A percentile compares a stretch with the other conserved stretches of the same genome.
These are phyloP conservation scores for Trichonephila inaurata DNA, from an alignment of 1,140 invertebrate species.

Conservation along the genomic window DNA sequence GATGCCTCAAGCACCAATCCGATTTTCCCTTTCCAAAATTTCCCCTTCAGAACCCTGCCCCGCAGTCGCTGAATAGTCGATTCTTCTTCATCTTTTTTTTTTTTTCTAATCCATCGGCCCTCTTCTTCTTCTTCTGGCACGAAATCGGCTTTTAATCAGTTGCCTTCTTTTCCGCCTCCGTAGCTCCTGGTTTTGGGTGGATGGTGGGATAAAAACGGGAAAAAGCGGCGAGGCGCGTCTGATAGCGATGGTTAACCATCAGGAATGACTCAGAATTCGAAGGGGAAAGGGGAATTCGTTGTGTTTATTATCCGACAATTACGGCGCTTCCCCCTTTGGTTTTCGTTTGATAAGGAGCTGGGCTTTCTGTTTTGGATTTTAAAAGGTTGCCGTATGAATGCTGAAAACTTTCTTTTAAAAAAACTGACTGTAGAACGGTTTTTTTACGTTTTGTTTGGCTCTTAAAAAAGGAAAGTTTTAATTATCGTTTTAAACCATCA, in stretches of 20 bases:
- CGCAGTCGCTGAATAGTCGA: slow-evolving; percentile 27
- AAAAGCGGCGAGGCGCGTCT: not conserved
- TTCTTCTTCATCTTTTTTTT: not conserved
- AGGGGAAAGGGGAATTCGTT: not conserved
- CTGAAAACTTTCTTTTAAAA: too few species aligned
- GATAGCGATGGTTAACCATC: not conserved
- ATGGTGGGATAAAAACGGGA: not conserved
- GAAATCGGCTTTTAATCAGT: slow-evolving; percentile 45
- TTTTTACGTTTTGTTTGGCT: too few species aligned
- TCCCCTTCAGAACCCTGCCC: slow-evolving; percentile 29
- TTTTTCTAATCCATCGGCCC: slow-evolving; percentile 22
- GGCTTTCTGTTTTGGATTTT: too few species aligned
- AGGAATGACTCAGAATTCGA: slow-evolving; percentile 1
- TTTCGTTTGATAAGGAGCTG: too few species aligned
- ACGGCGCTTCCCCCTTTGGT: not conserved
- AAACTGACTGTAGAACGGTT: too few species aligned
- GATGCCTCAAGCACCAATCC: slow-evolving; percentile 4
- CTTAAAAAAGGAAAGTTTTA: too few species aligned
- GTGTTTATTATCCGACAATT: not conserved
- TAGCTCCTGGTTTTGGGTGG: not conserved
- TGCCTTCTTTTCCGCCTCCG: slow-evolving; percentile 46
- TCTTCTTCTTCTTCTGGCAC: not conserved
- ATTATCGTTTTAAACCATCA: too few species aligned
- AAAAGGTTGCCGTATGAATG: too few species aligned
- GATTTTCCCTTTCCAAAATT: slow-evolving; percentile 25